A percentile compares a stretch with the other conserved stretches of the same genome.
These are phyloP conservation scores for Manis pentadactyla DNA, from an alignment of 2,797 vertebrate genomes.

Conservation along the genomic window DNA sequence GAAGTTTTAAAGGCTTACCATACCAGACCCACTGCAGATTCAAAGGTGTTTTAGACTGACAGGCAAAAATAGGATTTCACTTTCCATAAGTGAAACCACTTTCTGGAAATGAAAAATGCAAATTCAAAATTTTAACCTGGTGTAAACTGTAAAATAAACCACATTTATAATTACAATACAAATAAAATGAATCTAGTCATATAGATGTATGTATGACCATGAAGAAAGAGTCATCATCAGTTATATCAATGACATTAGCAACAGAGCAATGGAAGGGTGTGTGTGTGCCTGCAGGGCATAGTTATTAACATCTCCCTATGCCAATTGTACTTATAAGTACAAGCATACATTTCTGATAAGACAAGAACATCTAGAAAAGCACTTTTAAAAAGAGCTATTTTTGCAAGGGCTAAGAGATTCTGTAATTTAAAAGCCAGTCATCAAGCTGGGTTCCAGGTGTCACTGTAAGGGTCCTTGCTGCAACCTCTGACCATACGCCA, in stretches of 20 bases:
- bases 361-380: background rate
- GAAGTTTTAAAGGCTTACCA: background rate
- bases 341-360: background rate
- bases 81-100: background rate
- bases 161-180: background rate
- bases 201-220: background rate
- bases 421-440: background rate
- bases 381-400: background rate
- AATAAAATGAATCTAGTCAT: background rate
- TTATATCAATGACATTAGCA: background rate
- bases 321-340: background rate
- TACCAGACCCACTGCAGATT: background rate
- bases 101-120: background rate
- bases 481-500: background rate
- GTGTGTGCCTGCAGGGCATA: no score
- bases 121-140: background rate
- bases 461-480: background rate
- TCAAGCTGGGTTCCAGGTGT: background rate
- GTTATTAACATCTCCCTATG: background rate
- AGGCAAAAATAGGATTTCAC: background rate
- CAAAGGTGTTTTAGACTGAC: background rate
- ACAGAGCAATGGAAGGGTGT: no score
- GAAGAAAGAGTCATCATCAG: background rate
- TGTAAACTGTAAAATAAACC: background rate
- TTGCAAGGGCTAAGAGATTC: background rate